Evolutionary conservation across 2,113 vertebrate genomes (phyloP).

Genomic region (Cololabis saira): DNA sequence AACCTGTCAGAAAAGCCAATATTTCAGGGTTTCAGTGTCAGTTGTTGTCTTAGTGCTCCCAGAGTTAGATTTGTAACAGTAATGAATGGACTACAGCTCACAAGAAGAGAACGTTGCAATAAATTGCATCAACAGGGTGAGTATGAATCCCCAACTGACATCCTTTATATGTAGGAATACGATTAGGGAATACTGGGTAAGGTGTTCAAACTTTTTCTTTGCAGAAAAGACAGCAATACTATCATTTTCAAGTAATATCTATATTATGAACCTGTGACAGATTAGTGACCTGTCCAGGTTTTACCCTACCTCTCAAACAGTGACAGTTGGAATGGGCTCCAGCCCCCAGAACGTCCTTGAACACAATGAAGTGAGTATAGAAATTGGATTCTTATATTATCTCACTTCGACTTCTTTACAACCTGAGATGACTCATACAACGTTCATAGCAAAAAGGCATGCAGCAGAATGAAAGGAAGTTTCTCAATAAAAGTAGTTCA

Average conservation of each 20-base stretch:
- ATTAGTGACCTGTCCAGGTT: no score
- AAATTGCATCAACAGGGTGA: constrained; percentile 20
- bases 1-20: constrained; percentile 66
- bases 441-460: background rate
- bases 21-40: constrained; percentile 35
- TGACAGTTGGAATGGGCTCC: no score
- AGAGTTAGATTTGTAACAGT: constrained; percentile 43
- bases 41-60: constrained; percentile 45
- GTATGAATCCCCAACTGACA: constrained; percentile 20
- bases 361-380: background rate
- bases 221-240: no score
- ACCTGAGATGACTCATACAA: background rate
- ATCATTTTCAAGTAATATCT: no score
- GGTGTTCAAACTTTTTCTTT: background rate
- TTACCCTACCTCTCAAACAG: no score
- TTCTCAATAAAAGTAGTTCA: constrained; percentile 13
- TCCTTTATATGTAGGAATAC: background rate
- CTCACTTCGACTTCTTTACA: background rate
- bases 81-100: constrained; percentile 28
- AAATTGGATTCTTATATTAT: background rate
- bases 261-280: no score
- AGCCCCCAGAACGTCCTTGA: no score
- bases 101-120: constrained; percentile 9
- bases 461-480: background rate
- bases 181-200: background rate